phyloP scores from a whole-genome alignment of 2,113 vertebrate species.

The Suncus etruscus region DNA sequence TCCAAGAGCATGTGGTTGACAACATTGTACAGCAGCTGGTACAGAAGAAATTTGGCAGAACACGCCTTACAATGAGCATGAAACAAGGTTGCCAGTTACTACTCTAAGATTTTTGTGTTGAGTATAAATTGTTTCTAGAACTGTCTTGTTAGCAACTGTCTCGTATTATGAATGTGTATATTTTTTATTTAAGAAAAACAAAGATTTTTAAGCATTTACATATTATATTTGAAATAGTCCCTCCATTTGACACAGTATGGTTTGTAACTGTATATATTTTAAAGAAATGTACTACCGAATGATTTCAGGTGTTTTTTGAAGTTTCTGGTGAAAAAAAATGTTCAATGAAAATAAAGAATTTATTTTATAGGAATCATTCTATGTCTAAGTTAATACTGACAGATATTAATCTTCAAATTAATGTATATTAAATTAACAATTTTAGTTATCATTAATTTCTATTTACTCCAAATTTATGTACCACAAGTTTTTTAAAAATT shows the following conservation, averaged over 20 bases:
- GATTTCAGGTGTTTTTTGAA: not conserved
- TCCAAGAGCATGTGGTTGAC: constrained; percentile 64
- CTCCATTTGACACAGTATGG: not conserved
- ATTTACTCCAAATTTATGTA: not conserved
- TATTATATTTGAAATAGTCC: not conserved
- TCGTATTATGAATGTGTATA: not conserved
- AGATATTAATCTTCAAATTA: constrained; percentile 16
- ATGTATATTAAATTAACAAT: not conserved
- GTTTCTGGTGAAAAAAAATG: not conserved
- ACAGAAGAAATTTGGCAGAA: constrained; percentile 60
- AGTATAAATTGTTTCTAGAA: constrained; percentile 41
- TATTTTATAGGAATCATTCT: not conserved
- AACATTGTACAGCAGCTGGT: constrained; percentile 70
- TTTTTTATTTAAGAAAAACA: constrained; percentile 54
- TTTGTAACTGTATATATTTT: not conserved
- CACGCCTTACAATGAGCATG: not conserved
- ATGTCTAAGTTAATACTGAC: not conserved
- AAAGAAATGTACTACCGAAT: not conserved
- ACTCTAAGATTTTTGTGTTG: not conserved
- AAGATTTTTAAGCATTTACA: constrained; percentile 38
- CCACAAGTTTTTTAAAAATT: not conserved
- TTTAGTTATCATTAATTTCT: constrained; percentile 34
- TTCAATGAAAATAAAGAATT: constrained; percentile 17
- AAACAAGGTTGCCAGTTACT: constrained; percentile 13
- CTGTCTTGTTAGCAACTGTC: constrained; percentile 28